These are phyloP conservation scores for Centruroides sculpturatus DNA, from an alignment of 1,140 invertebrate genomes.

Conservation along the genomic window DNA sequence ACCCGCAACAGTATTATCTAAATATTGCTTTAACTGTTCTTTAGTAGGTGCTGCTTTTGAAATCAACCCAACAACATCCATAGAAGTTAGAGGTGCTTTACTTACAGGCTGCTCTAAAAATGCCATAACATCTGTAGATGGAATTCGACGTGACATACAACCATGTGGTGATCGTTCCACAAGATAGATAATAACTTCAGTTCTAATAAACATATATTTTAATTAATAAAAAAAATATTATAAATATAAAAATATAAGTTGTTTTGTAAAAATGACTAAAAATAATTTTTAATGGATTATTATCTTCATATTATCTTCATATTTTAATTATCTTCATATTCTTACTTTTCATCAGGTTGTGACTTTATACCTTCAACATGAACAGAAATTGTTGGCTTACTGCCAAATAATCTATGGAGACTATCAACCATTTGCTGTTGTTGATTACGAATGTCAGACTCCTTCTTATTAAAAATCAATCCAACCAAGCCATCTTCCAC, in stretches of 20 bases:
- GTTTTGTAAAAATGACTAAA: no score
- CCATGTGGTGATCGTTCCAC: slow-evolving; percentile 48
- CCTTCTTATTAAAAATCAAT: slow-evolving; percentile 62
- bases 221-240: background rate
- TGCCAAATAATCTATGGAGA: slow-evolving; percentile 43
- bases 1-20: slow-evolving; percentile 72
- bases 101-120: slow-evolving; percentile 47
- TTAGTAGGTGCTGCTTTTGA: slow-evolving; percentile 18
- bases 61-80: slow-evolving; percentile 41
- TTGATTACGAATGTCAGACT: slow-evolving; percentile 53
- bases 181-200: slow-evolving; percentile 62
- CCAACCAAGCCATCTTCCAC: slow-evolving; percentile 77
- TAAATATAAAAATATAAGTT: background rate
- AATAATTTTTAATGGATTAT: no score
- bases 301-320: no score
- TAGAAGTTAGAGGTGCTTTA: slow-evolving; percentile 49
- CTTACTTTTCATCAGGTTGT: slow-evolving; percentile 49
- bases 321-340: background rate
- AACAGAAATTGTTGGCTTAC: slow-evolving; percentile 63
- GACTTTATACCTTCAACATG: slow-evolving; percentile 59
- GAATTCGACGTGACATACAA: slow-evolving; percentile 44
- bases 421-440: slow-evolving; percentile 47
- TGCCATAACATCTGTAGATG: slow-evolving; percentile 51
- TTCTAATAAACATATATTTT: slow-evolving; percentile 23
- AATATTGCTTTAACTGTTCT: slow-evolving; percentile 66